Percentiles rank a stretch among this genome's conserved stretches.
Conservation (phyloP, 2,888 invertebrate genomes). For the Athalia circularis region DNA sequence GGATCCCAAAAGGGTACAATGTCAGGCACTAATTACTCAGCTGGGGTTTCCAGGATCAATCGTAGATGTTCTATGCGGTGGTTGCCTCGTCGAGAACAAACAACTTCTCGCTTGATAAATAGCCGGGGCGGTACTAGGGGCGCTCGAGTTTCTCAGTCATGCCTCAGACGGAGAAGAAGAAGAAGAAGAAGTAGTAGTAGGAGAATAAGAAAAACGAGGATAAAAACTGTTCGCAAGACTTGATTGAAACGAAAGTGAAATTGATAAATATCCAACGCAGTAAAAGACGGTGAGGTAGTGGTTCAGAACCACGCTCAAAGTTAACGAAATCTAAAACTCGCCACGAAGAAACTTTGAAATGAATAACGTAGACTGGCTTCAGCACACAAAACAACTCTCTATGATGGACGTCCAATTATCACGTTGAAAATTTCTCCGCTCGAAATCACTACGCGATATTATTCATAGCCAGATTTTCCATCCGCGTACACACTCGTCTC, state of each 20-base stretch:
- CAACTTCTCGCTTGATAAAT: slow-evolving; percentile 39
- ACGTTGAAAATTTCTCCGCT: slow-evolving; percentile 6
- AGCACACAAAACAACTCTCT: no score
- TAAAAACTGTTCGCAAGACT: slow-evolving; percentile 5
- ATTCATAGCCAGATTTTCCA: background rate
- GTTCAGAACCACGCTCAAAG: slow-evolving; percentile 24
- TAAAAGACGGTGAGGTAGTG: slow-evolving; percentile 29
- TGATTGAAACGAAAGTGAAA: slow-evolving; percentile 48
- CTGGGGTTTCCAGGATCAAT: slow-evolving; percentile 7
- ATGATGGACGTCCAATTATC: slow-evolving; percentile 51
- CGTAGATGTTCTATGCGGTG: background rate
- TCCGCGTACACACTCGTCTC: no score
- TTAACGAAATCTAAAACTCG: background rate
- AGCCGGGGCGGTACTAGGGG: slow-evolving; percentile 2
- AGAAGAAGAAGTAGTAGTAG: slow-evolving; percentile 40
- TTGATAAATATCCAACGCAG: slow-evolving; percentile 34
- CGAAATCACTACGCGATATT: background rate
- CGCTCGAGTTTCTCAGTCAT: slow-evolving; percentile 24
- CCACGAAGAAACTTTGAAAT: slow-evolving; percentile 2
- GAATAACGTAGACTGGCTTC: slow-evolving; percentile 12
- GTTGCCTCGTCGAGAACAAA: slow-evolving; percentile 34
- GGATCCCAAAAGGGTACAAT: background rate
- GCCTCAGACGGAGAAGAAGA: slow-evolving; percentile 37
- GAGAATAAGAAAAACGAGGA: slow-evolving; percentile 33
- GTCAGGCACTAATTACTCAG: slow-evolving; percentile 7